A percentile compares a stretch with the other conserved stretches of the same genome.
Evolutionary conservation across 2,797 vertebrate species (phyloP).

Genomic region (Gallinago nigripennis): DNA sequence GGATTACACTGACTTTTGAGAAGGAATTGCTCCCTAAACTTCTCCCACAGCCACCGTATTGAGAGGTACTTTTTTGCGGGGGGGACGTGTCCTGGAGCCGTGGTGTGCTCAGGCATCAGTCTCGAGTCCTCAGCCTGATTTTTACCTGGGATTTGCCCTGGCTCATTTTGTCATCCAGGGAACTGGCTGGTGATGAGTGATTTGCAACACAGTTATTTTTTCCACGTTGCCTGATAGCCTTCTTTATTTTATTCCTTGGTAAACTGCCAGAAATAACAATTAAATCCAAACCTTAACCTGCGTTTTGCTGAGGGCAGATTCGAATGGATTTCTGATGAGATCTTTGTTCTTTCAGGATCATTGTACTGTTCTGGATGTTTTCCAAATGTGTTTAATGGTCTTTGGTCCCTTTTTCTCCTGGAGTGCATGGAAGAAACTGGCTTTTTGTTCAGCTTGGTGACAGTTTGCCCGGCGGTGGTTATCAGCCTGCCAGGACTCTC

Average conservation of each 20-base stretch:
- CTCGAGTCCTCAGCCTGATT: neutral
- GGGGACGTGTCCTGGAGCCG: neutral
- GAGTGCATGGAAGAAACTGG: neutral
- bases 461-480: neutral
- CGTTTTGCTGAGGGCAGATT: conserved; percentile 16
- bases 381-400: neutral
- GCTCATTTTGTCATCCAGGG: neutral
- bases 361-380: neutral
- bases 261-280: conserved; percentile 33
- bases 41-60: neutral
- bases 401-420: neutral
- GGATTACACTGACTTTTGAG: neutral
- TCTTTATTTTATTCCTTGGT: conserved; percentile 39
- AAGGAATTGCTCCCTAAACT: neutral
- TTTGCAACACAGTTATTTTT: conserved; percentile 12
- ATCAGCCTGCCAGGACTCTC: neutral
- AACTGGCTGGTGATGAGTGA: neutral
- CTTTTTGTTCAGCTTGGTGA: neutral
- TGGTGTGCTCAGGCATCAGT: neutral
- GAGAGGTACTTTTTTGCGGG: neutral
- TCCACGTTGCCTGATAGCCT: neutral
- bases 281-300: conserved; percentile 20
- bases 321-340: conserved; percentile 17
- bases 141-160: neutral
- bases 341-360: conserved; percentile 20